Base-by-base conservation (phyloP, 2,888 invertebrate species). In the Onchidella celtica region DNA sequence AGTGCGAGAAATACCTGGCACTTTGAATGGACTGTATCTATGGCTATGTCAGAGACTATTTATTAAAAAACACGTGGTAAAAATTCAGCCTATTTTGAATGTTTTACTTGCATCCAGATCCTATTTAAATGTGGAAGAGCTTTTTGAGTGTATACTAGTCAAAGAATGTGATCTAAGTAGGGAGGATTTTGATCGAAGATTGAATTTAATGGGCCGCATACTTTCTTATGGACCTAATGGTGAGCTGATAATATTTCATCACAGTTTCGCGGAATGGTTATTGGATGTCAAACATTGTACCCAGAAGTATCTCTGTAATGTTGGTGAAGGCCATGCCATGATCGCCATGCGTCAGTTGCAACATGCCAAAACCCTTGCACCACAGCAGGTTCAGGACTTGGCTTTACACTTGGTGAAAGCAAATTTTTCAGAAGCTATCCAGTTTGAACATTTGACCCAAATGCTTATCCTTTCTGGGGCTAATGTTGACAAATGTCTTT, bases 231-330 rank as follows among this genome's bases (percentile, higher is more conserved):
- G 92, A 95, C 96, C 88, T 95, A 97, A 88, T 72, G 89, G 87
- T 6, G 89, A 88, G n/a, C 90, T 89, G 83, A 95, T 96, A 74
- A 95, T 98, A 68, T 98, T 98, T 94, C 98, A 99, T 93, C 97
- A 97, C 92, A 98, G 97, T 83, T 98, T 98, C 93, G 97, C 97
- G 34, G 96, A 97, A 91, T 99, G 99, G 99, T 94, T 99, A 87
- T 94, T 97, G 77, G 99, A 99, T 93, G 98, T 99, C n/a, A 99
- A 99, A 93, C 98, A 99, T 92, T 98, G 98, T 93, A 99, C 98
- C 1, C 96, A 97, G 88, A 97, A 97, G 88, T 99, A 97, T 93
- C 95, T 98, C 85, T 98, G 93, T 85, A 87, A 84, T 77, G 91
- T 97, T 11, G 95, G 95, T 74, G 97, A 97, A 88, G 98, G 98